Percentiles rank a stretch among this genome's conserved stretches.
These are phyloP conservation scores for Bombus waltoni DNA, from an alignment of 1,140 invertebrate genomes.

Conservation along the genomic window DNA sequence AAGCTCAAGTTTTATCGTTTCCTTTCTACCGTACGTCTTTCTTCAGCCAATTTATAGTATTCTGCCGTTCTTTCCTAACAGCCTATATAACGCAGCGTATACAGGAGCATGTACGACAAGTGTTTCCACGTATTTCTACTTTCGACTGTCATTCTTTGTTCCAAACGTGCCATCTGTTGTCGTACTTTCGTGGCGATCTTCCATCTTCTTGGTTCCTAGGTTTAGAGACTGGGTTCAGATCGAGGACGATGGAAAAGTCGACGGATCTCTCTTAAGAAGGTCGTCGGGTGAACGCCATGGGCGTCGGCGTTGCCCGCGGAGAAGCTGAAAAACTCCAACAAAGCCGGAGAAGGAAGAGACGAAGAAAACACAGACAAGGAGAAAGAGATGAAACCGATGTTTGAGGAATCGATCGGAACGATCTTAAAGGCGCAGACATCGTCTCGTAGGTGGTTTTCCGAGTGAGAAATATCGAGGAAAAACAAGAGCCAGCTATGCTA, in stretches of 20 bases:
- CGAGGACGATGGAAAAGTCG: slow-evolving; percentile 68
- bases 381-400: background rate
- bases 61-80: too few species aligned
- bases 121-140: too few species aligned
- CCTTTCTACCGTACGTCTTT: too few species aligned
- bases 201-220: background rate
- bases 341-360: background rate
- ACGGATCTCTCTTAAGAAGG: slow-evolving; percentile 69
- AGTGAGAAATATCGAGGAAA: background rate
- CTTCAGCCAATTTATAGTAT: too few species aligned
- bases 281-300: slow-evolving; percentile 68
- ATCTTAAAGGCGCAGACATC: background rate
- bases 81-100: too few species aligned
- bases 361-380: background rate
- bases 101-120: too few species aligned
- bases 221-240: slow-evolving; percentile 39
- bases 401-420: background rate
- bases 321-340: slow-evolving; percentile 32
- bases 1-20: background rate
- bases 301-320: slow-evolving; percentile 12
- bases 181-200: background rate
- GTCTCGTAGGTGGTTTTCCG: slow-evolving; percentile 11
- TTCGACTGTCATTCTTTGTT: background rate
- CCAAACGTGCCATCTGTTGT: background rate
- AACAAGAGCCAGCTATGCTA: background rate